Base-by-base conservation (phyloP, 2,113 vertebrate genomes). In the Cyrtonyx montezumae region DNA sequence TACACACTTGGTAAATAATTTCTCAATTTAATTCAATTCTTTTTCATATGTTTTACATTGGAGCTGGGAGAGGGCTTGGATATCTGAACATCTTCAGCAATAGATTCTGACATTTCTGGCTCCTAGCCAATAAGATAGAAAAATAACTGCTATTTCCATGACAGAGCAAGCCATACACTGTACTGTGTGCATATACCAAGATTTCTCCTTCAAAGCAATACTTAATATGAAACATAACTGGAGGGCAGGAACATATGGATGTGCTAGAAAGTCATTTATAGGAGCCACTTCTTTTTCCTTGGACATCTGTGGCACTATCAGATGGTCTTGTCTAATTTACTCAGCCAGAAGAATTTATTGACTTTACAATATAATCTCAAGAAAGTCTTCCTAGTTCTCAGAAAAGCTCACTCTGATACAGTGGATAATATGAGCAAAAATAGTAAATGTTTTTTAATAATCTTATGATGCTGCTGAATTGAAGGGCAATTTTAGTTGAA, bases 21-120 rank as follows among this genome's bases (percentile, higher is more conserved):
- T 26, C 30, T 82, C 22, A 36, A 13, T 79, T 79, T 69, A 90
- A 61, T 79, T 85, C 30, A 68, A 2, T 40, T 92, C 28, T 61
- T 81, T 84, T 86, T 88, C 8, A 5, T 55, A 25, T 22, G 8
- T 78, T 81, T 90, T 81, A 30, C 43, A 21, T 22, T 46, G 70
- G 30, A 91, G 2, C 19, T 71, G 55, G 36, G 37, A 74, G 59
- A 49, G 11, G 55, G 82, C 53, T 59, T 0, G 3, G 15, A 15
- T 68, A 56, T 88, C 61, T 87, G 66, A 89, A 9, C 66, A 81
- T 75, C 30, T 84, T 75, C 43, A 20, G 51, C 55, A 63, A 69
- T 55, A 71, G 32, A 71, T 65, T 91, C 53, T 91, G 80, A 92
- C 40, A 68, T 40, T 88, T 84, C 37, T 94, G 81, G 68, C 61